Evolutionary conservation across 2,113 vertebrate genomes (phyloP).

Genomic region (Edolisoma coerulescens): DNA sequence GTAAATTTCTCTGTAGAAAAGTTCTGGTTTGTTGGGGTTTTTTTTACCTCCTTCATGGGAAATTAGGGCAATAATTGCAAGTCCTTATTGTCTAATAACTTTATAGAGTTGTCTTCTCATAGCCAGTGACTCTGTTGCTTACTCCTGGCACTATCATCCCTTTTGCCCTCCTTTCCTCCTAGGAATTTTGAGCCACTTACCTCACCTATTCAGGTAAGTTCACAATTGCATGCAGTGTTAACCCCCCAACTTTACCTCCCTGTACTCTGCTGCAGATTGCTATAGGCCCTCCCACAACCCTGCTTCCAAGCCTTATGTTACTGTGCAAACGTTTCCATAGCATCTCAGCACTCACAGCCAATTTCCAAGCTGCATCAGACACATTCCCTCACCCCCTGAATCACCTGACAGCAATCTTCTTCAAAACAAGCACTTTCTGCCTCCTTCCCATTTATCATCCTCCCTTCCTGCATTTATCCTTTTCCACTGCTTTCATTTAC

Average conservation of each 20-base stretch:
- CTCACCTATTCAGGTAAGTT: background rate
- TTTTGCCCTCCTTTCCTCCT: background rate
- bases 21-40: no score
- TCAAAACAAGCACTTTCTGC: constrained; percentile 10
- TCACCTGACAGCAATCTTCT: constrained; percentile 5
- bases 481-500: background rate
- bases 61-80: background rate
- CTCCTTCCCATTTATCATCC: background rate
- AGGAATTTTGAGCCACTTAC: background rate
- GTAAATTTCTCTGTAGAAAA: background rate
- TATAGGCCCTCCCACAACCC: background rate
- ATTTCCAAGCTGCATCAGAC: background rate
- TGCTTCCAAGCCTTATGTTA: background rate
- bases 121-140: background rate
- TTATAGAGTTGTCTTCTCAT: background rate
- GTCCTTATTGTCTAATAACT: background rate
- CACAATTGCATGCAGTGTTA: background rate
- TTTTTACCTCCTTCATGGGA: background rate
- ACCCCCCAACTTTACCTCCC: background rate
- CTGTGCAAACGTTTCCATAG: background rate
- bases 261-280: background rate
- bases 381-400: background rate
- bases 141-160: background rate
- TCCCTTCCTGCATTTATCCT: background rate
- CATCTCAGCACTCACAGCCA: background rate